Base-by-base conservation (phyloP, 92 coral and sea anemone species). In the Zoanthus solanderi region DNA sequence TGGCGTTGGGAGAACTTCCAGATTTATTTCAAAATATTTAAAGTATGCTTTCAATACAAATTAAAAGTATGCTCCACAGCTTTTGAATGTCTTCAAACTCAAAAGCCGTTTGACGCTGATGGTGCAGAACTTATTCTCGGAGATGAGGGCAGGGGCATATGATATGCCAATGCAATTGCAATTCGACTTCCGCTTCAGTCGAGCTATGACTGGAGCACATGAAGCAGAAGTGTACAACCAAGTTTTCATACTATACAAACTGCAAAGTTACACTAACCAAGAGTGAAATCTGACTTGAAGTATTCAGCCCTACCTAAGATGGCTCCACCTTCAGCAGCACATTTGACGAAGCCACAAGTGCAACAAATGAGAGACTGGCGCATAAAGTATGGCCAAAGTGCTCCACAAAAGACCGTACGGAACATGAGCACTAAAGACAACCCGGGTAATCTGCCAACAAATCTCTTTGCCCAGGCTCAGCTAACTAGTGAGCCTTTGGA, bases 121-220 rank as follows among this genome's bases (percentile, higher is more conserved):
- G 45, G 52, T 73, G 16, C 53, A 73, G 78, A 73, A 73, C 78
- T 0, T 73, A 17, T 73, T 73, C 18, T 73, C 78, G 78, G 72
- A 66, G 72, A 85, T 65, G 23, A 23, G 23, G 23, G 23, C 23
- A 23, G 23, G 23, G 23, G 23, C 23, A 23, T 23, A 23, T 23
- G 23, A 23, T 23, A 23, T 23, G 23, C 23, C 23, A 23, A 23
- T 23, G 23, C 23, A 23, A 23, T 23, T 87, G 34, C 78, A 87
- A 71, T 78, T 87, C 48, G 90, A 87, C 75, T 87, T 87, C 29
- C 89, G 89, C 32, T 57, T 75, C 46, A 85, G 82, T 46, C 32
- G 88, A 13, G 52, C 83, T 42, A 50, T 67, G 50, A 87, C 69
- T n/a, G 61, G 75, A 87, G 75, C 85, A 78, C 78, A 68, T 78